Evolutionary conservation across 2,113 vertebrate genomes (phyloP), one percentile per base, ranked within the genome.

Genomic region (Tor tambroides): DNA sequence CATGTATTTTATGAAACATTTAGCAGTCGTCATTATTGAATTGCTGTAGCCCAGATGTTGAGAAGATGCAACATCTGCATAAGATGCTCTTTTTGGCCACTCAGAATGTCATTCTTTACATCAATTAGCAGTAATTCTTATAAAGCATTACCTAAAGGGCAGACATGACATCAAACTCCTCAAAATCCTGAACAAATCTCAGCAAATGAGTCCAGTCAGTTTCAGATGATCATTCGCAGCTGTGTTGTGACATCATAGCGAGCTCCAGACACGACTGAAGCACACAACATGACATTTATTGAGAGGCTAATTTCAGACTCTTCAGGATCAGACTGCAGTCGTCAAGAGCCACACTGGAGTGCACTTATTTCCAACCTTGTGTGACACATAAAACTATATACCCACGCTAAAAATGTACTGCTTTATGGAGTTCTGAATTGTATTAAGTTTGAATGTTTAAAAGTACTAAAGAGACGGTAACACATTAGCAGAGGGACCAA

Each of bases 121-220:
- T 61, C n/a, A 41, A 80, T 63, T 23, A 63, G 54, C 32, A 59
- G 23, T 61, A 26, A 80, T 43, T 43, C 54, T 26, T 63, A 10
- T 61, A 38, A 80, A 41, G 12, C 32, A 38, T 80, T 35, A 26
- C 5, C 23, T 61, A 80, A 80, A 80, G 77, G 77, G 51, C 77
- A 80, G 56, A 3, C 0, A 3, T 17, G 56, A 63, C 56, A 61
- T 63, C 35, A 43, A 80, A 63, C 51, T 35, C 19, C n/a, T 35
- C 21, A 35, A 23, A n/a, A 80, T 80, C 56, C 2, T 80, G 56
- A 80, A 80, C 56, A 63, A 80, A 80, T 80, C 32, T 63, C 79
- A 26, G 79, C 35, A 80, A 63, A 80, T 43, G 79, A 63, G 56
- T 28, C 5, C 56, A 80, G 79, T 80, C 23, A 80, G 19, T 80